Percentiles rank a stretch among this genome's conserved stretches.
These are phyloP conservation scores for Chloroceryle amazona DNA, from an alignment of 2,797 vertebrate species.

Conservation along the genomic window DNA sequence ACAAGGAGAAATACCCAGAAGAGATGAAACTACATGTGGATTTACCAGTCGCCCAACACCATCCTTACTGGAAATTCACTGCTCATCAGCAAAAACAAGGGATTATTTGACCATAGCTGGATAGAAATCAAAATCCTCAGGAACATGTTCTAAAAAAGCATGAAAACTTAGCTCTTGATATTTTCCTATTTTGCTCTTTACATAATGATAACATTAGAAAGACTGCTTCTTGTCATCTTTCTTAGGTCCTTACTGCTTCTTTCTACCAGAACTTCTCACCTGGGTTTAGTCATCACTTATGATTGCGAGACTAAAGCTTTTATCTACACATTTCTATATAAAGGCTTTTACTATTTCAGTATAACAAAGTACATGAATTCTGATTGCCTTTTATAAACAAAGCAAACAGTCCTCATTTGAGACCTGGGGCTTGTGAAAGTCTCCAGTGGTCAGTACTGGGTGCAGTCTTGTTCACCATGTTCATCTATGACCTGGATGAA, in stretches of 20 bases:
- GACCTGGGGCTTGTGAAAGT: too few species aligned
- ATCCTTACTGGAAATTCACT: constrained; percentile 75
- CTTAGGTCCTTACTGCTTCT: not conserved
- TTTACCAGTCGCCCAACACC: constrained; percentile 15
- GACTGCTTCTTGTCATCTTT: not conserved
- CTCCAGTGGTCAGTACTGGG: too few species aligned
- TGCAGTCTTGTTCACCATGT: too few species aligned
- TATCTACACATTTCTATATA: not conserved
- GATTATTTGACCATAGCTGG: constrained; percentile 72
- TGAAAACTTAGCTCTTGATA: constrained; percentile 6
- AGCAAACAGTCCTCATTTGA: not conserved
- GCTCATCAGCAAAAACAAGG: constrained; percentile 67
- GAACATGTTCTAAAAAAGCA: constrained; percentile 41
- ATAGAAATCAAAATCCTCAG: constrained; percentile 54
- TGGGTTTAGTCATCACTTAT: not conserved
- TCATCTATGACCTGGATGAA: too few species aligned
- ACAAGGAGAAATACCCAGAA: constrained; percentile 30
- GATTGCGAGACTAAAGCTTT: not conserved
- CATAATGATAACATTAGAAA: not conserved
- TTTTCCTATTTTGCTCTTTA: constrained; percentile 40
- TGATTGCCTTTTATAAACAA: not conserved
- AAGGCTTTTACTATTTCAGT: not conserved
- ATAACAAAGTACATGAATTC: not conserved
- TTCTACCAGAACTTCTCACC: not conserved
- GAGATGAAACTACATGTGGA: not conserved